Conservation (phyloP, 2,113 vertebrate species). For the Alethe diademata region DNA sequence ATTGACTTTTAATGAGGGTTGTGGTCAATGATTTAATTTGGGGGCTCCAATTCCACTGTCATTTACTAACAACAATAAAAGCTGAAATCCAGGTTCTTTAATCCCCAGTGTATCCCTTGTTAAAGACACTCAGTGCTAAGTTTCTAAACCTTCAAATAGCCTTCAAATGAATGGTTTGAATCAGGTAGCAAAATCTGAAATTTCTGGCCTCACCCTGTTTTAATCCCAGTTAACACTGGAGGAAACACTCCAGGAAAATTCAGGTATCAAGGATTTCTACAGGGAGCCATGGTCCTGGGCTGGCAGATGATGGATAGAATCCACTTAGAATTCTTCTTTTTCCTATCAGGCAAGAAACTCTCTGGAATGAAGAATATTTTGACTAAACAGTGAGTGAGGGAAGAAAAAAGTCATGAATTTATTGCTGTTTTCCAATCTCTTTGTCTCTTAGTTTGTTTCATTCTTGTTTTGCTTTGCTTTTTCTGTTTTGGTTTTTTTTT, state of each 20-base stretch:
- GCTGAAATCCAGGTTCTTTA: not conserved
- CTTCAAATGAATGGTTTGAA: not conserved
- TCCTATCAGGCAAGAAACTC: not conserved
- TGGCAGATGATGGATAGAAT: not conserved
- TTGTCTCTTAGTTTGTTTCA: not conserved
- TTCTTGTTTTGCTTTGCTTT: not conserved
- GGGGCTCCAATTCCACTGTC: not conserved
- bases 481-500: not conserved
- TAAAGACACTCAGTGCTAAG: not conserved
- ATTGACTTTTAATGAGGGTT: slow-evolving; percentile 21
- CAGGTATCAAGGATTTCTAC: not conserved
- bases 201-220: not conserved
- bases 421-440: not conserved
- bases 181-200: not conserved
- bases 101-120: not conserved
- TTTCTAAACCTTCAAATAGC: not conserved
- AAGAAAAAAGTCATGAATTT: not conserved
- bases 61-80: not conserved
- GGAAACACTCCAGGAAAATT: not conserved
- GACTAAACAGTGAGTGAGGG: fast-evolving
- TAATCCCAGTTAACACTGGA: not conserved
- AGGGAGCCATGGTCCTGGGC: not conserved
- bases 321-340: not conserved
- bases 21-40: slow-evolving; percentile 28
- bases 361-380: not conserved